A percentile compares a stretch with the other conserved stretches of the same genome.
Conservation (phyloP, 2,888 invertebrate species). For the Orchestes rusci region DNA sequence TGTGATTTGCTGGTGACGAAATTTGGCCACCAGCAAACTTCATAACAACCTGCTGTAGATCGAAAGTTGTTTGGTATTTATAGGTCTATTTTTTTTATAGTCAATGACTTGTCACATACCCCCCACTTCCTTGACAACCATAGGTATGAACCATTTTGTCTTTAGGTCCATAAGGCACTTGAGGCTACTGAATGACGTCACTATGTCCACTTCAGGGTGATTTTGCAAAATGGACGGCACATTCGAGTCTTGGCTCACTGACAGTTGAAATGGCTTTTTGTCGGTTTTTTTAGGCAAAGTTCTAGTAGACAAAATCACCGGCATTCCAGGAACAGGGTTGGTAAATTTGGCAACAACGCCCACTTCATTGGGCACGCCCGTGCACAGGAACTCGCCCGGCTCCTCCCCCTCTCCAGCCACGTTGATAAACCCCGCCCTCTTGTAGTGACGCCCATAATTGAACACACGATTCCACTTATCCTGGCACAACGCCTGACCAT, state of each 20-base stretch:
- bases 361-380: too few relatives aligned
- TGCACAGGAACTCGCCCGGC: slow-evolving; percentile 19
- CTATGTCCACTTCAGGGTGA: slow-evolving; percentile 33
- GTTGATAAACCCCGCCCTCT: slow-evolving; percentile 25
- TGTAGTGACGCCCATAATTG: slow-evolving; percentile 31
- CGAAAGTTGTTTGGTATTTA: too few relatives aligned
- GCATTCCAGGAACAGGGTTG: too few relatives aligned
- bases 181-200: slow-evolving; percentile 35
- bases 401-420: slow-evolving; percentile 26
- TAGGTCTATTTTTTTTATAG: too few relatives aligned
- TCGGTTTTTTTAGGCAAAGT: neutral
- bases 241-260: slow-evolving; percentile 36
- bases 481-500: slow-evolving; percentile 26
- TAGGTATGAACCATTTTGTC: slow-evolving; percentile 35
- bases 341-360: too few relatives aligned
- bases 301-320: too few relatives aligned
- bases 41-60: neutral
- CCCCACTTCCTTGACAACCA: slow-evolving; percentile 32
- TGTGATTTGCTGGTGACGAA: too few relatives aligned
- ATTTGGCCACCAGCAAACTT: too few relatives aligned
- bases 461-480: slow-evolving; percentile 25
- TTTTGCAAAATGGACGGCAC: slow-evolving; percentile 29
- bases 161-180: slow-evolving; percentile 34
- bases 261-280: slow-evolving; percentile 1
- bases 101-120: too few relatives aligned